A percentile compares a stretch with the other conserved stretches of the same genome.
phyloP scores from a whole-genome alignment of 1,140 invertebrate species.

The Lordiphosa clarofinis region DNA sequence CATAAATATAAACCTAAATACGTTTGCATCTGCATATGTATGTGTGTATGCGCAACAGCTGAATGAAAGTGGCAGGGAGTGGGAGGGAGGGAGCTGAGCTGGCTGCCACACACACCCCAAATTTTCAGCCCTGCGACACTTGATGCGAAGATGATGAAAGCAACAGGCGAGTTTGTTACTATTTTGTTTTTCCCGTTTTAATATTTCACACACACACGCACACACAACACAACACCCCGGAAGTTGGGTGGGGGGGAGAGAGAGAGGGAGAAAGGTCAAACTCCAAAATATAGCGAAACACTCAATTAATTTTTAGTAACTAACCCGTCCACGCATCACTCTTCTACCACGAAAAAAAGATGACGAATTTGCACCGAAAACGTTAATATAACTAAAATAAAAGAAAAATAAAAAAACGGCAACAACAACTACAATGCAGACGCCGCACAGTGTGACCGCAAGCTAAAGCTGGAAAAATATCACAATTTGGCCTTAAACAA shows the following conservation, averaged over 20 bases:
- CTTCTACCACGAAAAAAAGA: neutral
- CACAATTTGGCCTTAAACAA: no score
- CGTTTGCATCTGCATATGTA: neutral
- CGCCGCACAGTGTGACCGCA: constrained; percentile 1
- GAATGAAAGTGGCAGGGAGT: constrained; percentile 37
- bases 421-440: neutral
- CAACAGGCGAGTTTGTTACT: constrained; percentile 23
- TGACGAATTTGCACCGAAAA: constrained; percentile 16
- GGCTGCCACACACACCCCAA: constrained; percentile 48
- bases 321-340: neutral
- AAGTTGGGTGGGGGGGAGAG: constrained; percentile 6
- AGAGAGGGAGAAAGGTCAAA: constrained; percentile 29
- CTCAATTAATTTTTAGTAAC: neutral
- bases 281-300: constrained; percentile 10
- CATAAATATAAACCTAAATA: constrained; percentile 4
- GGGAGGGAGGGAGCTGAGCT: constrained; percentile 6
- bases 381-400: constrained; percentile 17
- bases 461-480: no score
- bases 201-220: neutral
- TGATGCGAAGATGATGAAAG: constrained; percentile 30
- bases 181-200: neutral
- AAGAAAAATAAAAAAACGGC: constrained; percentile 14
- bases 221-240: constrained; percentile 11
- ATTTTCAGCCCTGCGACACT: constrained; percentile 34
- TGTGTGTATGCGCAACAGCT: constrained; percentile 52